Base-by-base conservation (phyloP, 2,797 vertebrate genomes). In the Paedocypris micromegethes region DNA sequence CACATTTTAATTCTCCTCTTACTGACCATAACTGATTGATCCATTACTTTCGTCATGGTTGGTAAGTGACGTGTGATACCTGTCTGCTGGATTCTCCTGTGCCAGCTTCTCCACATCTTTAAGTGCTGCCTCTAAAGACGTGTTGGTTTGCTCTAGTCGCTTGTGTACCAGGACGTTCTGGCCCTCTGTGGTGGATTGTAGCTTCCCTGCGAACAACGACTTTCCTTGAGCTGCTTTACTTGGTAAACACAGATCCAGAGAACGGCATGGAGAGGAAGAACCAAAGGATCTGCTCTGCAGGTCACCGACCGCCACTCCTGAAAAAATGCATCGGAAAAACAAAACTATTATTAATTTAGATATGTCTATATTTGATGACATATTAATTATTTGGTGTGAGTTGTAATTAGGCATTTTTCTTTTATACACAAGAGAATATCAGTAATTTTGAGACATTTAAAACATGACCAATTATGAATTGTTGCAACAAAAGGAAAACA, bases 81-180 rank as follows among this genome's bases (percentile, higher is more conserved):
- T 82, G 43, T 90, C 86, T 0, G 5, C 57, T 6, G 86, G 76
- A 73, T 93, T 81, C 40, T 88, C 88, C 74, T 78, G 82, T 58
- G 77, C 86, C 60, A 93, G 89, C 73, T 92, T 92, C 83, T 96
- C 93, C 0, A 93, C 92, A 0, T 79, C 94, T 72, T 90, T 89
- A 66, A 95, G 82, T 0, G 92, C 87, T 0, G 90, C 90, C 2
- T 86, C 91, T 77, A 95, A 84, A n/a, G 88, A 92, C 0, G 88
- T 92, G 85, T 87, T 96, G 82, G 93, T 94, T 79, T 93, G 89
- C 41, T 96, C 94, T 83, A 95, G 86, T 9, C 85, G 85, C 79
- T 92, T 91, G 73, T 91, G 91, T 48, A 85, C 87, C 76, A 81
- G 81, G 52, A 75, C 55, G 5, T 76, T 70, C 0, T 73, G 49